Conservation (phyloP, 2,888 invertebrate species). For the Cyclophora albipunctata region DNA sequence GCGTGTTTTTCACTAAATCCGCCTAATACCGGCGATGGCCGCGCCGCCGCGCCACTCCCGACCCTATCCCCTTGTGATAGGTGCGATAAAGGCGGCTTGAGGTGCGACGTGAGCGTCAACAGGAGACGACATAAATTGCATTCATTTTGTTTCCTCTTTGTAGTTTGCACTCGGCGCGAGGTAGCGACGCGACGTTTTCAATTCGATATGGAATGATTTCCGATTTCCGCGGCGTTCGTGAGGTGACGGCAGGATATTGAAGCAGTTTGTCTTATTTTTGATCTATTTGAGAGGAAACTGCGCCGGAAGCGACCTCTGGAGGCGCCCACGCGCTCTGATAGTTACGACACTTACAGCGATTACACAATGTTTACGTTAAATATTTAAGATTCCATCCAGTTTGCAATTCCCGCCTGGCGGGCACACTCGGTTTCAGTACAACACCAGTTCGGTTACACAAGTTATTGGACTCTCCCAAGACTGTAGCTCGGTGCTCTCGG, state of each 20-base stretch:
- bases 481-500: too few relatives aligned
- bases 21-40: slow-evolving; percentile 13
- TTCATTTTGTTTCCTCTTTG: slow-evolving; percentile 25
- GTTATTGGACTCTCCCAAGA: too few relatives aligned
- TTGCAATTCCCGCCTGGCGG: too few relatives aligned
- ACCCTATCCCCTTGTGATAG: slow-evolving; percentile 4
- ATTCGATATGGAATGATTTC: slow-evolving; percentile 21
- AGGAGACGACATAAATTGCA: slow-evolving; percentile 28
- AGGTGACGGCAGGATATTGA: slow-evolving; percentile 14
- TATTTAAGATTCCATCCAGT: too few relatives aligned
- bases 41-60: slow-evolving; percentile 2
- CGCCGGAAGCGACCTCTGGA: slow-evolving; percentile 2
- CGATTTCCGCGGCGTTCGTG: slow-evolving; percentile 11
- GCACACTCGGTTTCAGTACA: too few relatives aligned
- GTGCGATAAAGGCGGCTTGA: slow-evolving; percentile 2
- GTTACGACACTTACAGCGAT: too few relatives aligned
- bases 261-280: slow-evolving; percentile 10
- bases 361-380: too few relatives aligned
- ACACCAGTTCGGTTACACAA: too few relatives aligned
- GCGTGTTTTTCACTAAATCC: slow-evolving; percentile 23
- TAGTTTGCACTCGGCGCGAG: slow-evolving; percentile 10
- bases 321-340: slow-evolving; percentile 1
- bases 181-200: slow-evolving; percentile 9
- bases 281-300: slow-evolving; percentile 6
- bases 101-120: slow-evolving; percentile 13